Base-by-base conservation (phyloP, 2,113 vertebrate genomes). In the Urocolius indicus region DNA sequence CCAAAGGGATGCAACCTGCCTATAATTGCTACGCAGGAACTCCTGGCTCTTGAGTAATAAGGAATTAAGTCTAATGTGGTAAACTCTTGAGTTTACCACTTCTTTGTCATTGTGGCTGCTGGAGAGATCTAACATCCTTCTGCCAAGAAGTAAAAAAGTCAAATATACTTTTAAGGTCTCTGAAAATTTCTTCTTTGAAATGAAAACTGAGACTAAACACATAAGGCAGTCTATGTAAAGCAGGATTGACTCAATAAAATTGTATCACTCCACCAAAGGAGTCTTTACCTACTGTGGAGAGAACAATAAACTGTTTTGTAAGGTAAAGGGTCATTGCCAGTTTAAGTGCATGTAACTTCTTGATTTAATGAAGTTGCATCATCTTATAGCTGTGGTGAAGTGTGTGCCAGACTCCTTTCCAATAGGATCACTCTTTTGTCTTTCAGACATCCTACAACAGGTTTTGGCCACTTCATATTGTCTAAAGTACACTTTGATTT, bases 281-380 rank as follows among this genome's bases (percentile, higher is more conserved):
- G 73, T 67, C 85, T 91, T 95, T 88, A 96, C 95, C 94, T 96
- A 88, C 86, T 87, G 79, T 87, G 93, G 76, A 57, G 92, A 93
- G 93, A 97, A 96, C 93, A 97, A 94, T 96, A 96, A 96, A 95
- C 94, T 93, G 85, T 92, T 96, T 92, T 94, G 95, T 95, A 91
- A 96, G 93, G 93, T 96, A 95, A 95, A 72, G 95, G 95, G 90
- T 96, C 94, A 94, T n/a, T 96, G 93, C 79, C 86, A 93, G 95
- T 96, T 97, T 96, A 97, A 96, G 86, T 93, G 73, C 79, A 15
- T 73, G 88, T 92, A 93, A 92, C 83, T 91, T 96, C 92, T 87
- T 96, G 94, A 86, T 93, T 95, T 96, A 96, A 94, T 96, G 94
- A 88, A 96, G 86, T 97, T 97, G 94, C 94, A 93, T 96, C 93